Percentiles rank a stretch among this genome's conserved stretches.
Conservation (phyloP, 2,888 invertebrate species). For the Phyllotreta cruciferae region DNA sequence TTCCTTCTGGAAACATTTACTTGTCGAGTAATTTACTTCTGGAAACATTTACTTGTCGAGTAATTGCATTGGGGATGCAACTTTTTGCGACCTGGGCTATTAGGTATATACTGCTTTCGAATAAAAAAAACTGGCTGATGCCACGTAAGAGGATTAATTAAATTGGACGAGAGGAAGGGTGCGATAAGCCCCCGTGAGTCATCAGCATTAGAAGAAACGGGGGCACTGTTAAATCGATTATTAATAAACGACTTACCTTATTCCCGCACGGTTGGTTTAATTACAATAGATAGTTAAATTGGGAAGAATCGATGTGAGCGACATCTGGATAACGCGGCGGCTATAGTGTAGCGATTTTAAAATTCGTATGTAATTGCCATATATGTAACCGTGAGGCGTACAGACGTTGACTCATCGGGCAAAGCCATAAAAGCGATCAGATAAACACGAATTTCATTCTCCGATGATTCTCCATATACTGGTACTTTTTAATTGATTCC, state of each 20-base stretch:
- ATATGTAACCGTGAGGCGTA: neutral
- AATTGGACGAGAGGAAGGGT: slow-evolving; percentile 49
- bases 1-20: no score
- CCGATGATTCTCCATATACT: slow-evolving; percentile 20
- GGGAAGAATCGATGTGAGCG: no score
- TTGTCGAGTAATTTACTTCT: no score
- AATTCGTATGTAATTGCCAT: neutral
- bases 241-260: slow-evolving; percentile 55
- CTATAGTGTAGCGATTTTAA: no score
- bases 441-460: no score
- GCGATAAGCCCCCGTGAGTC: slow-evolving; percentile 55
- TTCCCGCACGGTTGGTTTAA: slow-evolving; percentile 5
- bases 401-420: no score
- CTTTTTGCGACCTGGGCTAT: neutral
- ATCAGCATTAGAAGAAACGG: slow-evolving; percentile 53
- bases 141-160: slow-evolving; percentile 54
- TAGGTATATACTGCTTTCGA: neutral
- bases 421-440: no score
- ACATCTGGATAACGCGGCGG: no score
- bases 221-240: slow-evolving; percentile 55
- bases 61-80: neutral
- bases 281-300: neutral
- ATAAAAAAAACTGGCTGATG: slow-evolving; percentile 46
- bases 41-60: neutral
- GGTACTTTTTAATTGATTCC: slow-evolving; percentile 35